Conservation (phyloP, 2,888 invertebrate species). For the Nasonovia ribisnigri region DNA sequence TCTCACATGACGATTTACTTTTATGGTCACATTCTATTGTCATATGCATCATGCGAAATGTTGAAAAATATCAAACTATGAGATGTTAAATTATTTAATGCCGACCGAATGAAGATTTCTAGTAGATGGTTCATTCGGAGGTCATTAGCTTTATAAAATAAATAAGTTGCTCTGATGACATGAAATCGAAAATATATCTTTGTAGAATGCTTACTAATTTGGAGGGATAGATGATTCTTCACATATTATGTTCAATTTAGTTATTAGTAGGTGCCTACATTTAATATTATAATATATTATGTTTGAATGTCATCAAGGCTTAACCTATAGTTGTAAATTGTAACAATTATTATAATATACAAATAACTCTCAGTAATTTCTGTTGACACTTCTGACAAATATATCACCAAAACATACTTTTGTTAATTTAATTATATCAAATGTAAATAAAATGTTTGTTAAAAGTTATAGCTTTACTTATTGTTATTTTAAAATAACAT, state of each 20-base stretch:
- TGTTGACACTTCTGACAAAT: neutral
- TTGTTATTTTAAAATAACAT: neutral
- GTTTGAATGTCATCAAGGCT: neutral
- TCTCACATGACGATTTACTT: slow-evolving; percentile 28
- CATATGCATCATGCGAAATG: slow-evolving; percentile 32
- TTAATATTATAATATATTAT: neutral
- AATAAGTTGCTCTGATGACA: neutral
- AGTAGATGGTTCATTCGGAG: neutral
- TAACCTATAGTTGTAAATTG: neutral
- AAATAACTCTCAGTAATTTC: neutral
- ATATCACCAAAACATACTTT: neutral
- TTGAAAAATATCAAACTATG: slow-evolving; percentile 20
- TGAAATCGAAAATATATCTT: neutral
- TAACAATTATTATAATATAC: no score
- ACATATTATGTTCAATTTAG: neutral
- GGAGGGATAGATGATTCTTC: neutral
- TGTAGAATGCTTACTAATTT: neutral
- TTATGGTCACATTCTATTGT: slow-evolving; percentile 43
- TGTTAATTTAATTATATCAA: neutral
- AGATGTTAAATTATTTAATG: neutral
- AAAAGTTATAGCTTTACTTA: neutral
- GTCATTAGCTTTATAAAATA: slow-evolving; percentile 25
- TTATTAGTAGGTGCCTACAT: neutral
- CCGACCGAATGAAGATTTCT: neutral
- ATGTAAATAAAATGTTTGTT: neutral